These are phyloP conservation scores for Eucidaris tribuloides DNA, from an alignment of 35 echinoderm and acorn worm species.

Conservation along the genomic window DNA sequence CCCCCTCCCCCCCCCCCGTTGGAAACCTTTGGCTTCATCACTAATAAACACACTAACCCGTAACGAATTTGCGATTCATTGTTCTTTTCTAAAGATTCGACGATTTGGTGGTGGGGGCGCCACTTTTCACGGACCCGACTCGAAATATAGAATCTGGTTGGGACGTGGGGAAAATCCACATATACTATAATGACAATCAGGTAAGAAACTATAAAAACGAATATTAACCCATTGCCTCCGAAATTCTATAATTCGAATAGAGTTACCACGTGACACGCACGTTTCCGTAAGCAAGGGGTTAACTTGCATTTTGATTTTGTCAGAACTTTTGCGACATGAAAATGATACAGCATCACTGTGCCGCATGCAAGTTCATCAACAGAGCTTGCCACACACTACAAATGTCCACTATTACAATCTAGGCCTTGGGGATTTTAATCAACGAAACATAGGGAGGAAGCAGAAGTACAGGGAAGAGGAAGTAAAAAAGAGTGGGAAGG, in stretches of 20 bases:
- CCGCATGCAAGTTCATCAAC: too few relatives aligned
- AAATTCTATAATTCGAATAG: background rate
- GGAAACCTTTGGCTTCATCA: too few relatives aligned
- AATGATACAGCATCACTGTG: background rate
- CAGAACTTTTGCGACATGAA: background rate
- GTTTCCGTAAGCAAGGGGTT: background rate
- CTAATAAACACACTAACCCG: too few relatives aligned
- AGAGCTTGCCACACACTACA: too few relatives aligned
- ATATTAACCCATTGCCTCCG: too few relatives aligned
- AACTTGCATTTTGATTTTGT: background rate
- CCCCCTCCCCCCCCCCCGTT: too few relatives aligned
- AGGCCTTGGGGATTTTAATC: too few relatives aligned
- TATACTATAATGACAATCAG: conserved; percentile 22
- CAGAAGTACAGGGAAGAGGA: too few relatives aligned
- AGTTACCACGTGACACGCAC: background rate
- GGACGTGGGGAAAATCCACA: conserved; percentile 4
- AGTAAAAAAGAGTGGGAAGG: too few relatives aligned
- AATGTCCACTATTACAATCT: too few relatives aligned
- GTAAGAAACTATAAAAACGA: background rate
- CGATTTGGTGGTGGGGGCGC: background rate
- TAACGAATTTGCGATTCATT: too few relatives aligned
- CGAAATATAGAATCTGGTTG: background rate
- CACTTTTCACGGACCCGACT: background rate
- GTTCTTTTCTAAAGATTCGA: background rate
- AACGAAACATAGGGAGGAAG: too few relatives aligned